Evolutionary conservation across 2,797 vertebrate species (phyloP), one percentile per base, ranked within the genome.

Genomic region (Cetoscarus ocellatus): DNA sequence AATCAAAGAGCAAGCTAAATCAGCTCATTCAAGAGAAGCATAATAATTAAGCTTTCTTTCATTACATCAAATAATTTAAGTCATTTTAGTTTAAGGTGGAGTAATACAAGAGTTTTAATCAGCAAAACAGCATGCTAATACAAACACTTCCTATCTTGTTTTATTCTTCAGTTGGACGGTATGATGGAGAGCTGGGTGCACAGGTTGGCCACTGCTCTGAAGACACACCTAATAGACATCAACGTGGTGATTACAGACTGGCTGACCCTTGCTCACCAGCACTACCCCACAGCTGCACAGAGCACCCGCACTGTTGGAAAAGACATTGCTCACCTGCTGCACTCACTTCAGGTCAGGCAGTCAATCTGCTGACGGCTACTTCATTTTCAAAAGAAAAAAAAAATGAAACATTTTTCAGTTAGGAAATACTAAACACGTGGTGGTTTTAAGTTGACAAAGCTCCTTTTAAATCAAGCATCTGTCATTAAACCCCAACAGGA

Each of bases 221-320:
- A 95, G 91, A 90, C 89, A 18, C 91, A 82, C 12, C 86, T 82
- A 1, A 80, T 60, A 3, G 83, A 94, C 8, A 79, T 95, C 47
- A 99, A 99, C 0, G 95, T 99, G 73, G 74, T 96, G 50, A 86
- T 98, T 52, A 95, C 91, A 0, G 94, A 99, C 72, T 99, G 97
- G 98, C 69, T 98, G 17, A 12, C 66, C 0, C 87, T 95, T 83
- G 97, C 98, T 39, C 91, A 95, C 19, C 91, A 93, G 36, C 95
- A 97, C 88, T 99, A 99, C 0, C 92, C 96, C 17, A 84, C 88
- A 0, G 98, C 98, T 0, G 97, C 89, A 0, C 94, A 85, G 73
- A 96, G 96, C 50, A 96, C 96, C 0, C 96, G 96, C 14, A 64
- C 85, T 0, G 90, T 97, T 7, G 98, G 98, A 17, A 93, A 92